These are phyloP conservation scores for Tympanuchus pallidicinctus DNA, from an alignment of 2,113 vertebrate species.

Conservation along the genomic window DNA sequence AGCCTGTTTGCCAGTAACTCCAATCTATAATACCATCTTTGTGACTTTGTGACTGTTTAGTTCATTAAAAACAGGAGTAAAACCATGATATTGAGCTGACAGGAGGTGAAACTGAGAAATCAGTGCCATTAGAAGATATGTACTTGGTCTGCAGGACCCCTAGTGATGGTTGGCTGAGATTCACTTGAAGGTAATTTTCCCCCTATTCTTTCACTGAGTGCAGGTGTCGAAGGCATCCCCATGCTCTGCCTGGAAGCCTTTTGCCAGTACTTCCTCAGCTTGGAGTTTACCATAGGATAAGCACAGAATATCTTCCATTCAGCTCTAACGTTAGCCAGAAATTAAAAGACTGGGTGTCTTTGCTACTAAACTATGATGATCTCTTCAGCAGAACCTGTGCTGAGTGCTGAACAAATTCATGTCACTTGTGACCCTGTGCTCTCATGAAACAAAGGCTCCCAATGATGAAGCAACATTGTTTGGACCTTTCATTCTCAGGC, in stretches of 20 bases:
- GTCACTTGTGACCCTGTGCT: conserved; percentile 39
- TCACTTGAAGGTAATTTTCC: not conserved
- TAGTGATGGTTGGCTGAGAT: not conserved
- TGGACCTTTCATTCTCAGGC: conserved; percentile 75
- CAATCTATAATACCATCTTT: not conserved
- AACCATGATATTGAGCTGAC: not conserved
- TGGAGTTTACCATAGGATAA: not conserved
- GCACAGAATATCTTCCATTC: rapidly evolving
- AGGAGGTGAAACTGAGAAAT: not conserved
- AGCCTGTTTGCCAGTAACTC: not conserved
- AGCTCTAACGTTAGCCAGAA: not conserved
- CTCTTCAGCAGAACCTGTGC: not conserved
- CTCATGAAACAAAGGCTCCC: conserved; percentile 55
- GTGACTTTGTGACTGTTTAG: not conserved
- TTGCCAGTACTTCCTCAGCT: not conserved
- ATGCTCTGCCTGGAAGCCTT: not conserved
- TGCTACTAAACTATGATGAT: not conserved
- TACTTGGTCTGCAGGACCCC: not conserved
- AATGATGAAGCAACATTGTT: conserved; percentile 63
- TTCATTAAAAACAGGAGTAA: not conserved
- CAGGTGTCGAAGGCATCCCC: not conserved
- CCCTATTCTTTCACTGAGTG: not conserved
- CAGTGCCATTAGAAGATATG: not conserved
- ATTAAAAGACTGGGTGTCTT: not conserved
- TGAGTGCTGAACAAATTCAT: conserved; percentile 46